phyloP scores from a whole-genome alignment of 2,888 invertebrate genomes.

The Drosophila pseudotakahashii region DNA sequence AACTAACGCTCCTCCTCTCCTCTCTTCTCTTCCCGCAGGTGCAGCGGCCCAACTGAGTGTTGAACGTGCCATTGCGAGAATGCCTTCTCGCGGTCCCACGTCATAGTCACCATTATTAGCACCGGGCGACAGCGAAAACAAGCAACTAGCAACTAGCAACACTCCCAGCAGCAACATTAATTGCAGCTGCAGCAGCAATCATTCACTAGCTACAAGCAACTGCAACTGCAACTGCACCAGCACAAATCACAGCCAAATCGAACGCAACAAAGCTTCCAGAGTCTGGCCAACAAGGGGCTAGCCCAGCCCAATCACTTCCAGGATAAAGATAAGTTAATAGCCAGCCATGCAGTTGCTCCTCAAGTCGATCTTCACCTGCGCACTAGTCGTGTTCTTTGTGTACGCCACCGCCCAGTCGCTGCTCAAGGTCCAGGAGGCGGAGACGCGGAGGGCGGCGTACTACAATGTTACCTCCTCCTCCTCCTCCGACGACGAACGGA shows the following conservation, averaged over 20 bases:
- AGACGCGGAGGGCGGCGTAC: conserved; percentile 9
- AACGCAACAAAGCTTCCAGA: conserved; percentile 64
- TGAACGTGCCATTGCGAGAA: conserved; percentile 49
- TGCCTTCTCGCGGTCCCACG: conserved; percentile 40
- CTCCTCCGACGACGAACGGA: not conserved
- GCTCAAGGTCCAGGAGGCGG: conserved; percentile 45
- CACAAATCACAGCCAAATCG: conserved; percentile 56
- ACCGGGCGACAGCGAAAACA: conserved; percentile 9
- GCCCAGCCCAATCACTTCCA: conserved; percentile 50
- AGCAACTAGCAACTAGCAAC: conserved; percentile 8
- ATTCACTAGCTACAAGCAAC: conserved; percentile 4
- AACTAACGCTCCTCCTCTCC: conserved; percentile 3
- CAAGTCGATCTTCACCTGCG: conserved; percentile 55
- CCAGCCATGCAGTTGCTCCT: conserved; percentile 53
- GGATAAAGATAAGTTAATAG: conserved; percentile 23
- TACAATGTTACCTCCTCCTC: conserved; percentile 25
- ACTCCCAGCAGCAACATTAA: not conserved
- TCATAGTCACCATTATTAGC: conserved; percentile 20
- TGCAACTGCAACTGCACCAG: conserved; percentile 17
- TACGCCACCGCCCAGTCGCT: conserved; percentile 76
- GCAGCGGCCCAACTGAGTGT: conserved; percentile 44
- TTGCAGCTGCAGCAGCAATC: not conserved
- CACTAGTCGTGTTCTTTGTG: conserved; percentile 67
- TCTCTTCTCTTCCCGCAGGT: conserved; percentile 31
- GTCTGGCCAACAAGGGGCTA: conserved; percentile 17